A percentile compares a stretch with the other conserved stretches of the same genome.
These are phyloP conservation scores for Hirudo medicinalis DNA, from an alignment of 1,140 invertebrate genomes.

Conservation along the genomic window DNA sequence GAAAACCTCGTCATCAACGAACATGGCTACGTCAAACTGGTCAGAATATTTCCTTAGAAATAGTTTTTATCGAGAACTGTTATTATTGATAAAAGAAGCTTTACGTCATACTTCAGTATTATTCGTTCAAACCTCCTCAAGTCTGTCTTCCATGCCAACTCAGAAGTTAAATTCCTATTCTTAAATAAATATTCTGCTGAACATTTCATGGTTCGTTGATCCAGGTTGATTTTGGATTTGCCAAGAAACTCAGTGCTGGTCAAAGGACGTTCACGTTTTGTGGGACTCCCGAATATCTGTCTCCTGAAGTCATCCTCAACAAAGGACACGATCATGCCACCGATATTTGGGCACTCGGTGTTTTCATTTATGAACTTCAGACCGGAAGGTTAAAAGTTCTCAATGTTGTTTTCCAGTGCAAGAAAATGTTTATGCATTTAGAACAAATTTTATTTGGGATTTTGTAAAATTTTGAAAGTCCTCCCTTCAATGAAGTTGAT, in stretches of 20 bases:
- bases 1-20: slow-evolving; percentile 80
- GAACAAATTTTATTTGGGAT: neutral
- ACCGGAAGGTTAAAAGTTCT: slow-evolving; percentile 50
- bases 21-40: slow-evolving; percentile 78
- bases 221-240: slow-evolving; percentile 91
- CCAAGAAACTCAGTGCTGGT: slow-evolving; percentile 65
- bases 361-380: slow-evolving; percentile 78
- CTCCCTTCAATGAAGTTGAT: slow-evolving; percentile 86
- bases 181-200: too few relatives aligned
- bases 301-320: slow-evolving; percentile 81
- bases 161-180: too few relatives aligned
- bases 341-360: slow-evolving; percentile 87
- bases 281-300: slow-evolving; percentile 77
- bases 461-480: slow-evolving; percentile 47
- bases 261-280: slow-evolving; percentile 92
- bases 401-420: neutral
- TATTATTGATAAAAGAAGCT: too few relatives aligned
- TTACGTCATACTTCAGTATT: too few relatives aligned
- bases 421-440: neutral
- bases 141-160: too few relatives aligned
- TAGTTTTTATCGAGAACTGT: too few relatives aligned
- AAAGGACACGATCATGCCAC: slow-evolving; percentile 77
- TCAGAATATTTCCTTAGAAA: slow-evolving; percentile 32
- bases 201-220: neutral
- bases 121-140: too few relatives aligned